Base-by-base conservation (phyloP, 2,888 invertebrate genomes). In the Lycocerus yunnanus region DNA sequence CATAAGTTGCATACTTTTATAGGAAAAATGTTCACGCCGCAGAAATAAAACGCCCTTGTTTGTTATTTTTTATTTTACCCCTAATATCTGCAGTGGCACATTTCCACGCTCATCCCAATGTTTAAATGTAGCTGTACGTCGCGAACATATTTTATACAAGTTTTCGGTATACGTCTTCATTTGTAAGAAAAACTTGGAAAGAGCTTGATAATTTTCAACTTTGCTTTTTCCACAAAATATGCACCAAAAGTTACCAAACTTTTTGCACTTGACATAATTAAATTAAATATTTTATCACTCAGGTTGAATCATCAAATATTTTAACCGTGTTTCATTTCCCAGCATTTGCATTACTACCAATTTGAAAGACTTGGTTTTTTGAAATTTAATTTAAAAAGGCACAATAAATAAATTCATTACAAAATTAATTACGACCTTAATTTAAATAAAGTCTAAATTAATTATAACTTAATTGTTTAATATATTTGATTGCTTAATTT, bases 91-190 rank as follows among this genome's bases (percentile, higher is more conserved):
- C 16, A 63, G 61, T 63, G 18, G 43, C 43, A 43, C 20, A 63
- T 63, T 63, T 63, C 60, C 71, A 71, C 66, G 66, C 74, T 24
- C 74, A 74, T 66, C 74, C 71, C 27, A 27, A 74, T 58, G 18
- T 27, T 15, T 68, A 66, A 74, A 68, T 73, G 65, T 61, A 59
- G 66, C 66, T 66, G 67, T 58, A 69, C 70, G 76, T 76, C 68
- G 70, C 71, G 66, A 69, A 76, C 73, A 76, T 73, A 76, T 76
- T 76, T 76, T 73, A 76, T 60, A 68, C 43, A 76, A 76, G 73
- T 76, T 76, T 43, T 76, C 67, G 71, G 68, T 72, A 76, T 76
- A 70, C 76, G 76, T 76, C 76, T 76, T 76, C 76, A 76, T 76
- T 76, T 76, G 73, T 76, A 76, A 63, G 68, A 61, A 73, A 76